Percentiles rank a stretch among this genome's conserved stretches.
Conservation (phyloP, 2,888 invertebrate genomes). For the Beris morrisii region DNA sequence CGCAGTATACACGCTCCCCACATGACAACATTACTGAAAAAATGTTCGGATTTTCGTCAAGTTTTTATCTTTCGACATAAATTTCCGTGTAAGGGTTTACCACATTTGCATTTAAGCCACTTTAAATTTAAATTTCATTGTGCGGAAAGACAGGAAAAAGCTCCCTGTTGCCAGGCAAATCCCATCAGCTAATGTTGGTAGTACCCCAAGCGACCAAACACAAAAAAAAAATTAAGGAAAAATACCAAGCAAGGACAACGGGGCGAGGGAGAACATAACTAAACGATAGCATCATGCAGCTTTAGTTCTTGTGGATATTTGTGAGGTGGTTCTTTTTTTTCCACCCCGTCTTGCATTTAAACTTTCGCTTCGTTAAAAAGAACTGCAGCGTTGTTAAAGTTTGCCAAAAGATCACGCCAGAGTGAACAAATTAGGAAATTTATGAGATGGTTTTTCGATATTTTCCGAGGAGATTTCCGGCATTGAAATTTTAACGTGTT, state of each 20-base stretch:
- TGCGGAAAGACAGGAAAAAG: constrained; percentile 26
- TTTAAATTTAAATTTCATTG: constrained; percentile 39
- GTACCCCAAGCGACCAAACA: constrained; percentile 19
- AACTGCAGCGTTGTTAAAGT: too few species aligned
- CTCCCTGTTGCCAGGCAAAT: constrained; percentile 22
- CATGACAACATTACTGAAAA: background rate
- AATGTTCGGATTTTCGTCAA: constrained; percentile 17
- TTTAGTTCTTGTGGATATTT: too few species aligned
- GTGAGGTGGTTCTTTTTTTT: too few species aligned
- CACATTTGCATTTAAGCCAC: constrained; percentile 38
- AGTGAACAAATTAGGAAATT: too few species aligned
- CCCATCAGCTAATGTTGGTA: constrained; percentile 29
- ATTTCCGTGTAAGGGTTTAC: constrained; percentile 36
- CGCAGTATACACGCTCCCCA: too few species aligned
- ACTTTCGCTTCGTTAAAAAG: too few species aligned
- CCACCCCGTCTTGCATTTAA: too few species aligned
- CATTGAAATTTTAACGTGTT: too few species aligned
- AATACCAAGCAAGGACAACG: background rate
- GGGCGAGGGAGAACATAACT: background rate
- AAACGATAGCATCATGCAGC: too few species aligned
- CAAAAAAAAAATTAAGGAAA: constrained; percentile 11
- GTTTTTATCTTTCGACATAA: constrained; percentile 39
- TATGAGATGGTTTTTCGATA: too few species aligned
- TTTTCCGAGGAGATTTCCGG: too few species aligned
- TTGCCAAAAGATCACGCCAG: too few species aligned